These are phyloP conservation scores for Cavia porcellus DNA, from an alignment of 2,113 vertebrate species.

Conservation along the genomic window DNA sequence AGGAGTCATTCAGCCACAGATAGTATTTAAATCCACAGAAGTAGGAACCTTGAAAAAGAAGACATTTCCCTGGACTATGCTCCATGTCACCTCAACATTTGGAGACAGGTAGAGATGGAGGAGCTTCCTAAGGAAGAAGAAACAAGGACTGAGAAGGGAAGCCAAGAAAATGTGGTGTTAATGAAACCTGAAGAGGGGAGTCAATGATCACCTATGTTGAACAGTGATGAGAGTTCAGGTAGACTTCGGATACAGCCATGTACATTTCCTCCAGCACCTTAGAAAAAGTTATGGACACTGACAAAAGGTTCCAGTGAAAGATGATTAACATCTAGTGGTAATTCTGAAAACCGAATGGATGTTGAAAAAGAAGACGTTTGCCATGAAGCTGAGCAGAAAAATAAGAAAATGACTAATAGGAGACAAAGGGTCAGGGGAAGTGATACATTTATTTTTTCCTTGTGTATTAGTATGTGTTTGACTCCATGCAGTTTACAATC, in stretches of 20 bases:
- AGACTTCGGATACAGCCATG: background rate
- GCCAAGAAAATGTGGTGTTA: background rate
- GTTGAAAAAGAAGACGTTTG: background rate
- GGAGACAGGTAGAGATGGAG: background rate
- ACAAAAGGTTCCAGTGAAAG: background rate
- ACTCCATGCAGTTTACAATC: background rate
- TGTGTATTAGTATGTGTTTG: background rate
- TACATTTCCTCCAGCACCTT: background rate
- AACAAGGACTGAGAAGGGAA: background rate
- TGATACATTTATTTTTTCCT: background rate
- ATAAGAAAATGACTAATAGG: background rate
- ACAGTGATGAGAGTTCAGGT: background rate
- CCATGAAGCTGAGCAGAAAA: background rate
- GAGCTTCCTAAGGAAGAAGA: background rate
- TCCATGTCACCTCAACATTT: background rate
- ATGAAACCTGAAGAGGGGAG: background rate
- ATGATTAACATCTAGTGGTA: background rate
- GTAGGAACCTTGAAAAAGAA: background rate
- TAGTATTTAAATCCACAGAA: conserved; percentile 1
- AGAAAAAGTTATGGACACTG: background rate
- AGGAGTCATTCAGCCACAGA: background rate
- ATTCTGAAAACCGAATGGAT: background rate
- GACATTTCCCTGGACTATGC: background rate
- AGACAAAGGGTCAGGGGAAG: background rate
- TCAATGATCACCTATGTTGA: background rate